Evolutionary conservation across 1,140 invertebrate species (phyloP).

Genomic region (Drosophila mayri): DNA sequence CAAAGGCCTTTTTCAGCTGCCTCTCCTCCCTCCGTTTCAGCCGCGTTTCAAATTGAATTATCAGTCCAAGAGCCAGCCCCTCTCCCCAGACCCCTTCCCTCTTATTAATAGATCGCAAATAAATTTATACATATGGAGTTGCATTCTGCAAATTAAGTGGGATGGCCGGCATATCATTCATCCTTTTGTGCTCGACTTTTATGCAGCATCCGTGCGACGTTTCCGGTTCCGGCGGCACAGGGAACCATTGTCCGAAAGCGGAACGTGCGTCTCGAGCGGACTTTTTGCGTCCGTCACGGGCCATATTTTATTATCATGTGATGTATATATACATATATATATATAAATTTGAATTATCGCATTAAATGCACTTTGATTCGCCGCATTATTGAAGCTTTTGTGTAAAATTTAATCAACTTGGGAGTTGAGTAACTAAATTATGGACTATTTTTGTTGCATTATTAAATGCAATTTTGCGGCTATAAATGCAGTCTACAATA

Average conservation of each 20-base stretch:
- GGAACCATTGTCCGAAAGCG: constrained; percentile 36
- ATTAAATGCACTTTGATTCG: constrained; percentile 52
- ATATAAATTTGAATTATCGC: constrained; percentile 53
- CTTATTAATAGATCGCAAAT: constrained; percentile 19
- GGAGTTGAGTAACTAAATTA: constrained; percentile 48
- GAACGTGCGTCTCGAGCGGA: constrained; percentile 27
- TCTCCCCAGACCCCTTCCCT: too few relatives aligned
- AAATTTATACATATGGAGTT: constrained; percentile 38
- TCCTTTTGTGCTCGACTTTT: constrained; percentile 58
- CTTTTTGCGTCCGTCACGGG: constrained; percentile 29
- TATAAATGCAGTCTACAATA: constrained; percentile 33
- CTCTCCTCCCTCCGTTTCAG: constrained; percentile 23
- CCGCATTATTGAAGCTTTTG: constrained; percentile 29
- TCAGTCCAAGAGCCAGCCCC: neutral
- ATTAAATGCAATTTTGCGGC: constrained; percentile 56
- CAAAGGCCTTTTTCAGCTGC: constrained; percentile 29
- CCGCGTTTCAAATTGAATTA: constrained; percentile 64
- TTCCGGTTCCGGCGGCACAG: constrained; percentile 54
- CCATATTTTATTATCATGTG: constrained; percentile 44
- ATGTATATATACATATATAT: constrained; percentile 26
- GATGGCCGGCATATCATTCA: constrained; percentile 28
- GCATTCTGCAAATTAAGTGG: constrained; percentile 24
- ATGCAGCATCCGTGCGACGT: constrained; percentile 36
- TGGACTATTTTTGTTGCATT: constrained; percentile 52
- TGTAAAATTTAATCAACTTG: constrained; percentile 65